Conservation (phyloP, 2,113 vertebrate genomes). For the Rhinogobius similis region DNA sequence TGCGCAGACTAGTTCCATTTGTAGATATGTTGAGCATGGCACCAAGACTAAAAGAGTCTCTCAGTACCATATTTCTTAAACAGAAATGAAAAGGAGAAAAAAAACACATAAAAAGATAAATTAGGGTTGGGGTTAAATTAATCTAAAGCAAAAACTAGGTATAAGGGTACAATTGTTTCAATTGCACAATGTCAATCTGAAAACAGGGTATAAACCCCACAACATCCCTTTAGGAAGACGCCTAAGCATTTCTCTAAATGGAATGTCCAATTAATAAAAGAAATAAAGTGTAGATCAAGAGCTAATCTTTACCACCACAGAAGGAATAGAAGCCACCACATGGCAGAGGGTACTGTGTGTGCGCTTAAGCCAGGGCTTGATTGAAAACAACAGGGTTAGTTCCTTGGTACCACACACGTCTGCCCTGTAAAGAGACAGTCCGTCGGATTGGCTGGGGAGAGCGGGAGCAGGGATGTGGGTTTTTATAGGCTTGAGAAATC, state of each 20-base stretch:
- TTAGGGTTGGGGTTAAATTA: conserved; percentile 16
- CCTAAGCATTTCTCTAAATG: conserved; percentile 30
- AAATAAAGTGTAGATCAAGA: conserved; percentile 31
- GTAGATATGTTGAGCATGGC: conserved; percentile 24
- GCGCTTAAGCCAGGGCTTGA: too few relatives aligned
- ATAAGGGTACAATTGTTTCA: conserved; percentile 21
- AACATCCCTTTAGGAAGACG: conserved; percentile 25
- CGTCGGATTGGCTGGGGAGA: conserved; percentile 7
- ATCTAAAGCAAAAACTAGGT: conserved; percentile 15
- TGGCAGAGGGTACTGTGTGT: conserved; percentile 43
- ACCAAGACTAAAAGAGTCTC: conserved; percentile 9
- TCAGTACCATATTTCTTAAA: conserved; percentile 13
- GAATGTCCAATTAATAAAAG: conserved; percentile 43
- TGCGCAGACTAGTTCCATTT: conserved; percentile 11
- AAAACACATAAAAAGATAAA: conserved; percentile 43
- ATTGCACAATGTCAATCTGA: conserved; percentile 47
- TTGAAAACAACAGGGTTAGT: too few relatives aligned
- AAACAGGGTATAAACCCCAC: conserved; percentile 33
- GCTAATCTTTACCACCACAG: conserved; percentile 24
- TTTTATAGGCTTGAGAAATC: conserved; percentile 6
- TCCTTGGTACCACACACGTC: conserved; percentile 8
- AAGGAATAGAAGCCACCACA: conserved; percentile 18
- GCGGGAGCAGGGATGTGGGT: not conserved
- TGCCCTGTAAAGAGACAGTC: conserved; percentile 29
- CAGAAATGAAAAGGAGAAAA: not conserved